These are phyloP conservation scores for Echeneis naucrates DNA, from an alignment of 2,797 vertebrate species.

Conservation along the genomic window DNA sequence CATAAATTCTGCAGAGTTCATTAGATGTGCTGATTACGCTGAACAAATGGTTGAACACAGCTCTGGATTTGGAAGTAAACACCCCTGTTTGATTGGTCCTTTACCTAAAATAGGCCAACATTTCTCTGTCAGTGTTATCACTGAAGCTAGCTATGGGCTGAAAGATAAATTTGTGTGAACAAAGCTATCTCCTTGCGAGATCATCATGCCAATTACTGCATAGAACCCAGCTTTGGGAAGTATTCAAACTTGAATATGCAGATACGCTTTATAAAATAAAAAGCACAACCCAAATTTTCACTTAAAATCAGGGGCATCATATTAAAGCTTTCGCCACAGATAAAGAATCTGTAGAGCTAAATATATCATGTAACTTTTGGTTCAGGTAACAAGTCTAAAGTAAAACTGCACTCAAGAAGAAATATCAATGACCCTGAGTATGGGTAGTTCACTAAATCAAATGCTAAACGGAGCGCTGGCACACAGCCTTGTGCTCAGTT, in stretches of 20 bases:
- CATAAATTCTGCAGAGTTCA: slow-evolving; percentile 26
- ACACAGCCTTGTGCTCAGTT: slow-evolving; percentile 59
- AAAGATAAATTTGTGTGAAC: slow-evolving; percentile 64
- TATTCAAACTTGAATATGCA: slow-evolving; percentile 37
- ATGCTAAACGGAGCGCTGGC: slow-evolving; percentile 68
- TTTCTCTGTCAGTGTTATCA: slow-evolving; percentile 64
- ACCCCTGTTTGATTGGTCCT: slow-evolving; percentile 35
- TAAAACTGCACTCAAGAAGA: slow-evolving; percentile 56
- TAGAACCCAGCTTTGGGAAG: slow-evolving; percentile 32
- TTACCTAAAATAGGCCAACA: slow-evolving; percentile 53
- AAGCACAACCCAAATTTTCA: slow-evolving; percentile 10
- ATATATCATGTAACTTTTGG: slow-evolving; percentile 27
- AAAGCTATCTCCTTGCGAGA: slow-evolving; percentile 65
- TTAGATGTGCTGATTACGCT: slow-evolving; percentile 50
- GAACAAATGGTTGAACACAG: slow-evolving; percentile 37
- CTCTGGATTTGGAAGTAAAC: slow-evolving; percentile 38
- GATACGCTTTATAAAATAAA: slow-evolving; percentile 16
- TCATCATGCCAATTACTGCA: slow-evolving; percentile 69
- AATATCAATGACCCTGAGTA: slow-evolving; percentile 54
- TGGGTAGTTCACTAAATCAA: slow-evolving; percentile 68
- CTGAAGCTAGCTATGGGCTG: slow-evolving; percentile 57
- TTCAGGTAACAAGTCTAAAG: slow-evolving; percentile 48
- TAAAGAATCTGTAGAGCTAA: slow-evolving; percentile 9
- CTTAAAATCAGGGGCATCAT: slow-evolving; percentile 21
- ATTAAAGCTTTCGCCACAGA: slow-evolving; percentile 8